These are phyloP conservation scores for Napeogenes inachia DNA, from an alignment of 2,888 invertebrate species.

Conservation along the genomic window DNA sequence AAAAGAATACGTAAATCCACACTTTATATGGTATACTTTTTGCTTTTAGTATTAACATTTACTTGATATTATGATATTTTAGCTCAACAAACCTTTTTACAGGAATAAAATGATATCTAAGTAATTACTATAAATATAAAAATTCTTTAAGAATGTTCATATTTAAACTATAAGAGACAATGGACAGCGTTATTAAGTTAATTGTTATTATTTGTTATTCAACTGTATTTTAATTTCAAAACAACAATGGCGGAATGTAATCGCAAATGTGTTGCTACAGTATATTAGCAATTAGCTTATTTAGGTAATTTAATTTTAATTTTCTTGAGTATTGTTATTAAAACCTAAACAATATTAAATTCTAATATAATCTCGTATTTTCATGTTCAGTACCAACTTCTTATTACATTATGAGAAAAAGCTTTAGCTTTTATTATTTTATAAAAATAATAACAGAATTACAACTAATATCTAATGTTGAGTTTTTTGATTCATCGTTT, in stretches of 20 bases:
- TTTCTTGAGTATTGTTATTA: slow-evolving; percentile 14
- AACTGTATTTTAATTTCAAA: slow-evolving; percentile 18
- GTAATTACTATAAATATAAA: background rate
- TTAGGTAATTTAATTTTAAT: slow-evolving; percentile 23
- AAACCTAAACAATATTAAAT: background rate
- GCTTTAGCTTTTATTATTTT: no score
- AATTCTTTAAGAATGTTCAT: background rate
- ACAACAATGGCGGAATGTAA: slow-evolving; percentile 21
- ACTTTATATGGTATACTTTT: no score
- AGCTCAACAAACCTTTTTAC: no score
- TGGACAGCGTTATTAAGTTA: background rate
- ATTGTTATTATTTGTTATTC: background rate
- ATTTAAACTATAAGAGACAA: background rate
- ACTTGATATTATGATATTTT: no score
- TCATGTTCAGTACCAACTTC: slow-evolving; percentile 5
- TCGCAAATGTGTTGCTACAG: slow-evolving; percentile 13
- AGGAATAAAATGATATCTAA: no score
- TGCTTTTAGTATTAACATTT: no score
- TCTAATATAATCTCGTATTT: no score
- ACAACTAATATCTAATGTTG: no score
- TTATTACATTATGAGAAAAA: no score
- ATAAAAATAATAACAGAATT: no score
- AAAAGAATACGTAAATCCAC: background rate
- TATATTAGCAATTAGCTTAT: slow-evolving; percentile 19
- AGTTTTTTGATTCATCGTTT: no score